Evolutionary conservation across 2,797 vertebrate genomes (phyloP), one percentile per base, ranked within the genome.

Genomic region (Sebastes nivosus): DNA sequence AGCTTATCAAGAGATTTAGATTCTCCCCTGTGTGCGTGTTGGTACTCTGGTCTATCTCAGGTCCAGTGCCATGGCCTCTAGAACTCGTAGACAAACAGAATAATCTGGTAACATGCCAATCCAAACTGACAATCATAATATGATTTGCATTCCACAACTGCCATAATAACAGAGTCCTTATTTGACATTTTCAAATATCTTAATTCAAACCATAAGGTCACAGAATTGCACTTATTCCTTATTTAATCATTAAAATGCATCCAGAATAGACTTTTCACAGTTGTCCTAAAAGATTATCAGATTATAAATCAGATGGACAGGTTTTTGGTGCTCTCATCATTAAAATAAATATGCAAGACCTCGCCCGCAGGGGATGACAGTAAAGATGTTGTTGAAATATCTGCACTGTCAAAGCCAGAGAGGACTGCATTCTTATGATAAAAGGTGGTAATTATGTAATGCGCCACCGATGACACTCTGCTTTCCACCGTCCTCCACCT

Each of bases 61-160:
- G 59, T 84, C 60, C 55, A 34, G 57, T 79, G 72, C 76, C 79
- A 79, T 38, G 59, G 77, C 63, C 81, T 80, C 69, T 60, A 36
- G 60, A 80, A 76, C 79, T 87, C 69, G 71, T 65, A 79, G 25
- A 90, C 85, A 90, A 90, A 90, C 77, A 92, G 29, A 81, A 79
- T 81, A 81, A 81, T 86, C 85, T 88, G 54, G 81, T 69, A 80
- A 77, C 57, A 60, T 75, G 68, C 77, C 87, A 85, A 76, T 84
- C 72, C 61, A 86, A 84, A 82, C 70, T 65, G 80, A 88, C 75
- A 71, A 67, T 75, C 71, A 80, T 67, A 65, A 88, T 58, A 72
- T 24, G 8, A 84, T 87, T 75, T 27, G 20, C 67, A 91, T 88
- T 90, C 84, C 89, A 73, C 58, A 72, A 75, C 63, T 72, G 75